Percentiles rank a stretch among this genome's conserved stretches.
These are phyloP conservation scores for Thalassoma bifasciatum DNA, from an alignment of 2,113 vertebrate genomes.

Conservation along the genomic window DNA sequence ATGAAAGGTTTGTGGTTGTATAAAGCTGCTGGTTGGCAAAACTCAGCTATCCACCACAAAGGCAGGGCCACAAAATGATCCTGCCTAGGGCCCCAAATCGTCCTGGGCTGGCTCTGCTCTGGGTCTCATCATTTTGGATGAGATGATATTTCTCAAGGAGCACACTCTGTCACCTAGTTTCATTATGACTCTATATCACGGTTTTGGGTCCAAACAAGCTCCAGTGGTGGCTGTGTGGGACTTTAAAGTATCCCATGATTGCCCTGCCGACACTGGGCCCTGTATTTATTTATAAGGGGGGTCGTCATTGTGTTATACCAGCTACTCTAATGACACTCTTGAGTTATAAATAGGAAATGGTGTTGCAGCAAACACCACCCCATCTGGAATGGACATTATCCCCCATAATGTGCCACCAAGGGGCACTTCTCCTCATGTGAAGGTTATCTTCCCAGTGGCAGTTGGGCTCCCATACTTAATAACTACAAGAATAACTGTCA, in stretches of 20 bases:
- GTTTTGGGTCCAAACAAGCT: constrained; percentile 9
- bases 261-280: constrained; percentile 12
- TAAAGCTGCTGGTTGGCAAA: too few species aligned
- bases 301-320: constrained; percentile 37
- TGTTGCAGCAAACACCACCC: constrained; percentile 56
- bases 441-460: constrained; percentile 81
- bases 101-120: too few species aligned
- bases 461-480: constrained; percentile 77
- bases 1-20: too few species aligned
- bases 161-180: neutral
- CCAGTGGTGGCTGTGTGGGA: constrained; percentile 2
- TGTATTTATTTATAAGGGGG: constrained; percentile 29
- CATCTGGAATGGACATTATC: constrained; percentile 78
- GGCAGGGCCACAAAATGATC: too few species aligned
- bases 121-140: too few species aligned
- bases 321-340: constrained; percentile 60
- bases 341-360: constrained; percentile 71
- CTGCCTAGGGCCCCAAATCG: too few species aligned
- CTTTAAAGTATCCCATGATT: neutral
- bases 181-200: neutral
- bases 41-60: too few species aligned
- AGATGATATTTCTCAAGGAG: neutral
- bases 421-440: constrained; percentile 72
- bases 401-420: constrained; percentile 73
- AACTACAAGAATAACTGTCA: constrained; percentile 80